Conservation (phyloP, 2,888 invertebrate species). For the Eupeodes luniger region DNA sequence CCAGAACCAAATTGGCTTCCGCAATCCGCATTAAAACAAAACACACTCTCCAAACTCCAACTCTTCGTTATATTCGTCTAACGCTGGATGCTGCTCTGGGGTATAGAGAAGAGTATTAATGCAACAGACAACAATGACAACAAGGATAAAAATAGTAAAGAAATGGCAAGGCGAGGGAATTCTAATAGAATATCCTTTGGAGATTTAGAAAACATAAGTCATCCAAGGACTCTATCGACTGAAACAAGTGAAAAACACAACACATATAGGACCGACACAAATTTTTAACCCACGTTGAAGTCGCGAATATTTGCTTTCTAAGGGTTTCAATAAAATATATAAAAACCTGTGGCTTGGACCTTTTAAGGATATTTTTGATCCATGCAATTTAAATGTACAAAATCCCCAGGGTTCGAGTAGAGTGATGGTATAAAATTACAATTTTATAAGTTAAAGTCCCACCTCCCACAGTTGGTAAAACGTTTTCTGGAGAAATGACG, state of each 20-base stretch:
- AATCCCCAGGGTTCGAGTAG: too few species aligned
- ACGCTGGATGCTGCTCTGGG: neutral
- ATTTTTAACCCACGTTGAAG: neutral
- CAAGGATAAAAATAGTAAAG: neutral
- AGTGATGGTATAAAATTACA: too few species aligned
- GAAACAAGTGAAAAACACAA: conserved; percentile 50
- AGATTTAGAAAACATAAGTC: conserved; percentile 72
- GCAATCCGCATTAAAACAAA: conserved; percentile 75
- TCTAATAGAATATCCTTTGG: conserved; percentile 38
- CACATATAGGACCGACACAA: neutral
- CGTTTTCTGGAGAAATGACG: too few species aligned
- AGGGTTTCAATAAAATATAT: neutral
- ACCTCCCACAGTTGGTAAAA: too few species aligned
- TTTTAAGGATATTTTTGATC: too few species aligned
- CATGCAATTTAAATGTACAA: too few species aligned
- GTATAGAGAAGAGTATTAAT: conserved; percentile 33
- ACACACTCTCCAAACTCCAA: conserved; percentile 54
- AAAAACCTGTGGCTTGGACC: too few species aligned
- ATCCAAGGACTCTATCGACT: conserved; percentile 65
- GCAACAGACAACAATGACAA: conserved; percentile 69
- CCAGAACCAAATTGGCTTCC: conserved; percentile 76
- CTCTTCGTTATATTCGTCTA: neutral
- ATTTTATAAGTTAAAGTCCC: too few species aligned
- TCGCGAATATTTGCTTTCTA: neutral
- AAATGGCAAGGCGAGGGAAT: conserved; percentile 15